These are phyloP conservation scores for Malaclemys terrapin DNA, from an alignment of 2,113 vertebrate genomes.

Conservation along the genomic window DNA sequence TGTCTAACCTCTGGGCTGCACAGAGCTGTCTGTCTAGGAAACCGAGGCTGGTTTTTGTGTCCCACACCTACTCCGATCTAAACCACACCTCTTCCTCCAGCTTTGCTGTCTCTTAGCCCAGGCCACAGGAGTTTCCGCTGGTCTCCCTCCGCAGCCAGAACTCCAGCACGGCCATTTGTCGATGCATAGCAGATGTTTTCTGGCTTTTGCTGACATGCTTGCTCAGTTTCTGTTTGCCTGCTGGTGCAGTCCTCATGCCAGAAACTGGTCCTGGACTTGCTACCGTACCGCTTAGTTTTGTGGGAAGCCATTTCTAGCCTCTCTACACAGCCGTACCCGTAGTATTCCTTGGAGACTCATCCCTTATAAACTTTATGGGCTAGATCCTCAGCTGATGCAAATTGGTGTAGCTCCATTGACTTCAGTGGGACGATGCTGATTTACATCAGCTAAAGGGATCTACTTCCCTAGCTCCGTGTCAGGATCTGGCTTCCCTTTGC, in stretches of 20 bases:
- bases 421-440: not conserved
- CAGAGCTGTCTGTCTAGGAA: not conserved
- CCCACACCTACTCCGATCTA: not conserved
- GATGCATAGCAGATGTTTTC: not conserved
- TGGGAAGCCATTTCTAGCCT: not conserved
- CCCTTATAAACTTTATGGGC: not conserved
- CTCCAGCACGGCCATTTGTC: fast-evolving
- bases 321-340: not conserved
- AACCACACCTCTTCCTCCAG: fast-evolving
- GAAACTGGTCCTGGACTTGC: not conserved
- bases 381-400: not conserved
- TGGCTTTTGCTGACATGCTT: not conserved
- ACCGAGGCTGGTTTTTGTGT: not conserved
- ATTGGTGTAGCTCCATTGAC: not conserved
- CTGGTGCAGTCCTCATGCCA: not conserved
- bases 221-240: not conserved
- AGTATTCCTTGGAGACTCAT: not conserved
- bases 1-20: fast-evolving
- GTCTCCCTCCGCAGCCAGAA: not conserved
- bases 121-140: not conserved
- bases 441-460: not conserved
- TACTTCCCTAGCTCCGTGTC: not conserved
- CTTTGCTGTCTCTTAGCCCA: not conserved
- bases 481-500: not conserved
- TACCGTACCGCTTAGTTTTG: not conserved